These are phyloP conservation scores for Dolichallabes microphthalmus DNA, from an alignment of 2,113 vertebrate species.

Conservation along the genomic window DNA sequence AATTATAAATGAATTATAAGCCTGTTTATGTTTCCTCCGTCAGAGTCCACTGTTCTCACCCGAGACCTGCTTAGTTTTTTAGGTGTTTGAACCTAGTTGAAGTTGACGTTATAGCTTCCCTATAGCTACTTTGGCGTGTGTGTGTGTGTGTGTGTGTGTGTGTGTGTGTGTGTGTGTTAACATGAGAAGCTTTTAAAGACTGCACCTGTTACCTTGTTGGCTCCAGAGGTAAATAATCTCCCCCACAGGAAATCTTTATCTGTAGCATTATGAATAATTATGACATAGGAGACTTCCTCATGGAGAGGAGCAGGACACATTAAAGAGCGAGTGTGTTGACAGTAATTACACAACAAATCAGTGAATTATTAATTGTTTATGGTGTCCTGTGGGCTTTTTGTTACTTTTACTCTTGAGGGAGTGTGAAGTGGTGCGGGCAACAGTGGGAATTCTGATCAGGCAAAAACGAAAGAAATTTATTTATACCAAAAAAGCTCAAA, in stretches of 20 bases:
- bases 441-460: background rate
- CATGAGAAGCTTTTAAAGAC: conserved; percentile 7
- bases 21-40: background rate
- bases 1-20: conserved; percentile 21
- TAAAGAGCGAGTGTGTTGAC: conserved; percentile 28
- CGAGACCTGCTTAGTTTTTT: conserved; percentile 9
- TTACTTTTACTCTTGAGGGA: background rate
- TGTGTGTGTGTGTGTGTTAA: background rate
- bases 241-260: conserved; percentile 3
- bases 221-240: conserved; percentile 3
- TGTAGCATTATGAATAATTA: conserved; percentile 35
- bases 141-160: no score
- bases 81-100: background rate
- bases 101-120: background rate
- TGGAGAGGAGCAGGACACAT: conserved; percentile 6
- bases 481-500: background rate
- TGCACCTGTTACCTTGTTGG: conserved; percentile 14
- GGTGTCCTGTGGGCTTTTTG: background rate
- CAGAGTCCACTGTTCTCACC: conserved; percentile 13
- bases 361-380: conserved; percentile 36
- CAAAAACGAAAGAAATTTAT: background rate
- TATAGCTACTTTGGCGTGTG: background rate
- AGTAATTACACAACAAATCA: conserved; percentile 51
- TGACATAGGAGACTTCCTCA: conserved; percentile 25
- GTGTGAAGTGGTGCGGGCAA: conserved; percentile 9